Evolutionary conservation across 2,888 invertebrate species (phyloP).

Genomic region (Hydroisotoma schaefferi): DNA sequence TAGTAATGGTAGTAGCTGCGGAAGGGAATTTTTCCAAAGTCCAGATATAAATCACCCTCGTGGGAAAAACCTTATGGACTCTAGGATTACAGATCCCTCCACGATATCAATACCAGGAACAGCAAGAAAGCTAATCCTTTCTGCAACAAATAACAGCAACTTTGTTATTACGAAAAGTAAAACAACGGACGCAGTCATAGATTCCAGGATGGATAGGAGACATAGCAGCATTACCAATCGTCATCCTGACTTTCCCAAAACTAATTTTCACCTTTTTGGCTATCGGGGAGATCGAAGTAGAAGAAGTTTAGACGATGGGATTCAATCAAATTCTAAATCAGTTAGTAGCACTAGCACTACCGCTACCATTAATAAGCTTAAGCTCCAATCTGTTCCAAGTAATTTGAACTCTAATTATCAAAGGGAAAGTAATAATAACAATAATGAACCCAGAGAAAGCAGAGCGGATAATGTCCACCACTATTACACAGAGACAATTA

Average conservation of each 20-base stretch:
- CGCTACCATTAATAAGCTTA: no score
- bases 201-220: background rate
- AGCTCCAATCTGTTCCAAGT: no score
- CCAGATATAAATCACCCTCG: background rate
- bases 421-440: background rate
- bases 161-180: conserved; percentile 3
- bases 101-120: background rate
- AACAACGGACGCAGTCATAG: background rate
- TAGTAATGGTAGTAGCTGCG: background rate
- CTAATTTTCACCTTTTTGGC: conserved; percentile 13
- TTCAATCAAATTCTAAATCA: background rate
- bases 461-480: no score
- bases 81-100: background rate
- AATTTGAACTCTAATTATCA: background rate
- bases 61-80: background rate
- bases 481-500: background rate
- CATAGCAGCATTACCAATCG: background rate
- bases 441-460: background rate
- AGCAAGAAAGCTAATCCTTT: background rate
- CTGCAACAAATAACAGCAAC: no score
- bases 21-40: background rate
- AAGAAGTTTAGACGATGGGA: background rate
- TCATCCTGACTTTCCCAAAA: conserved; percentile 8
- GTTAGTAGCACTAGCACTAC: background rate
- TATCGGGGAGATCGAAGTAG: conserved; percentile 1